Base-by-base conservation (phyloP, 2,113 vertebrate species). In the Pygoscelis adeliae region DNA sequence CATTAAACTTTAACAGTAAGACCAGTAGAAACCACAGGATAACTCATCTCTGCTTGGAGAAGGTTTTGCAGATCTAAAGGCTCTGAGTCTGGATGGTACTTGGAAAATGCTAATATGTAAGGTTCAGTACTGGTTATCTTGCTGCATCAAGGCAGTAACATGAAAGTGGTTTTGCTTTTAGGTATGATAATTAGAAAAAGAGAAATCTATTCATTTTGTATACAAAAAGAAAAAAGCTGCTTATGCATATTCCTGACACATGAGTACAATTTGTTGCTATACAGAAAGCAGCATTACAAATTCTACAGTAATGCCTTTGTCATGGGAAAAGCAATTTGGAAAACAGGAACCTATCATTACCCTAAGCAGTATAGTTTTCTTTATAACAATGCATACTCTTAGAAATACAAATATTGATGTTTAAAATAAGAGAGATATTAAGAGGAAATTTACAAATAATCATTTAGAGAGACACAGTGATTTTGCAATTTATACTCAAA, bases 261-360 rank as follows among this genome's bases (percentile, higher is more conserved):
- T 0, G 0, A 83, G 14, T 23, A 69, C 34, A 83, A 69, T 93
- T 79, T 95, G 26, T 71, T 85, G 30, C 61, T 61, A 4, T 44
- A 62, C 32, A 65, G 44, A 95, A 94, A 89, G 58, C 42, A 87
- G 38, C 66, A 89, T 94, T 93, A 81, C 56, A 89, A 76, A 85
- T 94, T 90, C 90, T 76, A 52, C 77, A 67, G n/a, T 73, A 93
- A 97, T 80, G 46, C 10, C 81, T 97, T 90, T 76, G 80, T 89
- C 83, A 70, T 38, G 78, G 69, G 62, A 93, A 97, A 95, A 92
- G 42, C 89, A 93, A 85, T 96, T 95, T 82, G 66, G 69, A 90
- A 93, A 96, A 82, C 27, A 82, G 70, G 67, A 95, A 83, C 42
- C 32, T 90, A 59, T 91, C 63, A 96, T 94, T 96, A 90, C 78